Base-by-base conservation (phyloP, 2,888 invertebrate species). In the Eupelmus urozonus region DNA sequence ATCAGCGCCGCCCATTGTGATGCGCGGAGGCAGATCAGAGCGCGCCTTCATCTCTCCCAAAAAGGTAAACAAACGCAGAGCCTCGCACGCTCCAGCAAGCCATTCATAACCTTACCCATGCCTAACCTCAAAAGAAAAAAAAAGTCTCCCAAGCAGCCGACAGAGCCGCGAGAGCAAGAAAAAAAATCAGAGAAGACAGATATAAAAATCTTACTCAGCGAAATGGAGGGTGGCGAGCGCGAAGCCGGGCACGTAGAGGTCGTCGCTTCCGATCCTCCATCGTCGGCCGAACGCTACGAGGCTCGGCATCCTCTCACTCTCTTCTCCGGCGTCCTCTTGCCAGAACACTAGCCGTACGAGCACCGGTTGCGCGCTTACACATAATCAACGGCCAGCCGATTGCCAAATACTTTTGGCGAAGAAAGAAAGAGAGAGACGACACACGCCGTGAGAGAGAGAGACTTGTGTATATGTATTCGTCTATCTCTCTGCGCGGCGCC, bases 251-350 rank as follows among this genome's bases (percentile, higher is more conserved):
- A 96, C 93, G 78, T 95, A 94, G 82, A 96, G 91, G 91, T 96
- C 96, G 90, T 96, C 96, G 81, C 95, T 96, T 80, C 95, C 96
- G 69, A 95, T 94, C 84, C 94, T 94, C 96, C 96, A 96, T 82
- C 96, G 92, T 85, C 96, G 92, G 85, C 94, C 92, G 90, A 96
- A 96, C 78, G 94, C 95, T 82, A 96, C 93, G 83, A 96, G 92
- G 82, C 96, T 95, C 80, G 96, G 96, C 96, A 96, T 96, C 78
- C 82, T 53, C 20, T 18, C 53, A 11, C 49, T 4, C 9, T 49
- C 49, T 53, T 45, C 49, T 49, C 49, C 3, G 5, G 5, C 4
- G 4, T 7, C 20, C 18, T 20, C 20, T 4, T 20, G 20, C 7
- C 13, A 49, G 16, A 2, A 3, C 16, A n/a, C 49, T 40, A 40